Evolutionary conservation across 2,888 invertebrate species (phyloP).

Genomic region (Elysia crispata): DNA sequence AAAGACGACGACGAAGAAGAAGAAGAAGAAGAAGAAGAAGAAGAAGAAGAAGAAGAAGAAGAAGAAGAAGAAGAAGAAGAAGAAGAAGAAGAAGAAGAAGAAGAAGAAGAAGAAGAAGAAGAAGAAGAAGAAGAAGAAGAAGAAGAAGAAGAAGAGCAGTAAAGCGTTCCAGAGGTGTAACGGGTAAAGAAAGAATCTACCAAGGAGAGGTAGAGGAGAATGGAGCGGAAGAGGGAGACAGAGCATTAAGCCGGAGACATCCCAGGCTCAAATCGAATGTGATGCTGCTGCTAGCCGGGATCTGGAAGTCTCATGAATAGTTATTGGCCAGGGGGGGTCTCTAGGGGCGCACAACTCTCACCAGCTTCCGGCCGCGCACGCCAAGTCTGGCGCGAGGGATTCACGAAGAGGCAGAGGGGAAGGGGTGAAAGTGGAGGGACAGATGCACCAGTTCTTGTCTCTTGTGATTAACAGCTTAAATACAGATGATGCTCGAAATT

Average conservation of each 20-base stretch:
- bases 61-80: constrained; percentile 18
- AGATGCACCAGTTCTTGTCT: not conserved
- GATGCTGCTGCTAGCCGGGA: not conserved
- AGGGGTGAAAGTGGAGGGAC: not conserved
- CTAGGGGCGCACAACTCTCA: not conserved
- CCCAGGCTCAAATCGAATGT: not conserved
- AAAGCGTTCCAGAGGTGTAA: not conserved
- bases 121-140: constrained; percentile 18
- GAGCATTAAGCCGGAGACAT: too few species aligned
- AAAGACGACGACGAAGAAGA: too few species aligned
- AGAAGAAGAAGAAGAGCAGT: not conserved
- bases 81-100: constrained; percentile 22
- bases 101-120: constrained; percentile 20
- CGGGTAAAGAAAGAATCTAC: not conserved
- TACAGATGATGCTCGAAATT: too few species aligned
- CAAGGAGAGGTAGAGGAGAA: too few species aligned
- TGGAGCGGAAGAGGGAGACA: not conserved
- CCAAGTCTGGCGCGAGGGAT: not conserved
- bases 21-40: constrained; percentile 13
- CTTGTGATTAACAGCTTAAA: not conserved
- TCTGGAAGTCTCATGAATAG: too few species aligned
- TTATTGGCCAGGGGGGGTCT: too few species aligned
- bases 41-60: constrained; percentile 18
- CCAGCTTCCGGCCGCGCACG: not conserved
- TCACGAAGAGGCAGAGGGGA: not conserved